Percentiles rank a stretch among this genome's conserved stretches.
phyloP scores from a whole-genome alignment of 2,113 vertebrate species.

The Cephalopterus ornatus region DNA sequence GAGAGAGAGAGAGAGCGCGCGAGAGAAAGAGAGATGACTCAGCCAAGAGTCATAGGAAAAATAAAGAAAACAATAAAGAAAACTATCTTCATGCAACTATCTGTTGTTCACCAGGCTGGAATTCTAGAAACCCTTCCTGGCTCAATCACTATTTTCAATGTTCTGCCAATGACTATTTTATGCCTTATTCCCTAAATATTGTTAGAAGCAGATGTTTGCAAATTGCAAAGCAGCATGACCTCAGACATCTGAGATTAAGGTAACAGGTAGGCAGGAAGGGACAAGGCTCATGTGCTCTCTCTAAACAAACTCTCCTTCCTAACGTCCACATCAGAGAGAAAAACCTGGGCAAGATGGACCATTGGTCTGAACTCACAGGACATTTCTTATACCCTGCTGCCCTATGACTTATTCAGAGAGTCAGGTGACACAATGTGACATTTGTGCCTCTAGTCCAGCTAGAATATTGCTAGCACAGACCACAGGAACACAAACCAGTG shows the following conservation, averaged over 20 bases:
- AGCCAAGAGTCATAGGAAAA: not conserved
- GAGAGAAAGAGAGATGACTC: not conserved
- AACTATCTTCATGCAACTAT: not conserved
- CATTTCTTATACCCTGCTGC: not conserved
- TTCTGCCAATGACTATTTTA: not conserved
- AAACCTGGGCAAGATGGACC: not conserved
- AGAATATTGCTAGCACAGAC: not conserved
- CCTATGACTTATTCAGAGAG: not conserved
- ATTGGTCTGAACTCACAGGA: not conserved
- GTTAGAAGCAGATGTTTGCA: not conserved
- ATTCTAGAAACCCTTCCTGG: not conserved
- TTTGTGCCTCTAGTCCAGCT: not conserved
- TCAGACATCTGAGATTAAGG: not conserved
- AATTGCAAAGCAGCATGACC: not conserved
- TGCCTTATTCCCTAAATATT: not conserved
- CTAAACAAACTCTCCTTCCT: not conserved
- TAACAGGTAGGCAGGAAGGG: not conserved
- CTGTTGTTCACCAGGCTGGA: not conserved
- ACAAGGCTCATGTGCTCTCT: not conserved
- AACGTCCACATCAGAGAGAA: not conserved
- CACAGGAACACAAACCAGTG: not conserved
- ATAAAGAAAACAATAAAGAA: not conserved
- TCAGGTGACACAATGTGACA: not conserved
- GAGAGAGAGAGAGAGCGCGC: too few relatives aligned
- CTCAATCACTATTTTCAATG: not conserved